Conservation (phyloP, 2,113 vertebrate species). For the Gracilinanus agilis region DNA sequence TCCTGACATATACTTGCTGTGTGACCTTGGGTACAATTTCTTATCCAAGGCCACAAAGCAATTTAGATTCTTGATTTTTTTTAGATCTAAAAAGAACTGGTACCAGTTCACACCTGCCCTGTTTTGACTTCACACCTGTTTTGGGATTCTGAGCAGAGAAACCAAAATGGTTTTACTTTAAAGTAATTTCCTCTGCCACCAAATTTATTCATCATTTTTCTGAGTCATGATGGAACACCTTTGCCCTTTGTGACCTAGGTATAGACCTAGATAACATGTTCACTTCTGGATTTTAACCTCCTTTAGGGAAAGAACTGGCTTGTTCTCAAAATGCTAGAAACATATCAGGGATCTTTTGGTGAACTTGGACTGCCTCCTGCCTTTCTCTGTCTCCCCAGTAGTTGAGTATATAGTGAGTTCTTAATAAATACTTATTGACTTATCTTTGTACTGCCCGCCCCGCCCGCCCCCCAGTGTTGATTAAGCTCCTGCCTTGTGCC, state of each 20-base stretch:
- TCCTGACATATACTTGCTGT: conserved; percentile 23
- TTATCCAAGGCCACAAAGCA: not conserved
- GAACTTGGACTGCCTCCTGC: too few species aligned
- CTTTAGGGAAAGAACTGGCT: not conserved
- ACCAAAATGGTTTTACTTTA: too few species aligned
- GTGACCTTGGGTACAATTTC: conserved; percentile 8
- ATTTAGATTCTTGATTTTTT: conserved; percentile 30
- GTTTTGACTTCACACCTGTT: too few species aligned
- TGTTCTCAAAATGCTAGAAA: not conserved
- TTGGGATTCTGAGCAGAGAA: too few species aligned
- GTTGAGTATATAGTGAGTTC: not conserved
- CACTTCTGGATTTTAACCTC: not conserved
- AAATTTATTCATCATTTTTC: too few species aligned
- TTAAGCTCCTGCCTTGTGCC: not conserved
- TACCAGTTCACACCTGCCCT: not conserved
- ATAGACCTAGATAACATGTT: not conserved
- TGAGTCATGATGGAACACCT: too few species aligned
- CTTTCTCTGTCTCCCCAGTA: not conserved
- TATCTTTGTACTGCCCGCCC: too few species aligned
- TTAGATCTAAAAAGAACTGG: conserved; percentile 31
- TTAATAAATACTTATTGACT: not conserved
- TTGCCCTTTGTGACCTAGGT: too few species aligned
- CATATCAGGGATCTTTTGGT: not conserved
- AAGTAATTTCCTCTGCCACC: too few species aligned
- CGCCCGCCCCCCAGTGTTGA: too few species aligned